These are phyloP conservation scores for Crotalus helleri DNA, from an alignment of 2,113 vertebrate species.

Conservation along the genomic window DNA sequence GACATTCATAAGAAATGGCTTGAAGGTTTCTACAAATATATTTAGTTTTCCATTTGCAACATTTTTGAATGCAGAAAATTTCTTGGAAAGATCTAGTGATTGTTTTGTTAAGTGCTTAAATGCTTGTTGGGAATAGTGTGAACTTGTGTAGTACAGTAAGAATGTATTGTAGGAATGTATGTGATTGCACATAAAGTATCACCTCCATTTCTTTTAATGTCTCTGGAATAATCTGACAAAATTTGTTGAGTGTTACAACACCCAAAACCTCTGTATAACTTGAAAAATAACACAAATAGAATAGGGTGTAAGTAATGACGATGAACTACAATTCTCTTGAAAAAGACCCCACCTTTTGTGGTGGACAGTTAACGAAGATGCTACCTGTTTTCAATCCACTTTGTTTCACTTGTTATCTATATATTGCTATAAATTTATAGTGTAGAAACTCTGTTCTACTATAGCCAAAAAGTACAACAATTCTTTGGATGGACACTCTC, in stretches of 20 bases:
- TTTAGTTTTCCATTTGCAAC: slow-evolving; percentile 64
- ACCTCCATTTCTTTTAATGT: slow-evolving; percentile 66
- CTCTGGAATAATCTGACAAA: slow-evolving; percentile 60
- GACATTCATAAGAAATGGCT: slow-evolving; percentile 51
- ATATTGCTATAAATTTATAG: slow-evolving; percentile 30
- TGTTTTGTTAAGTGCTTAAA: slow-evolving; percentile 55
- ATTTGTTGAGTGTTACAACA: slow-evolving; percentile 49
- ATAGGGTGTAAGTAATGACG: slow-evolving; percentile 38
- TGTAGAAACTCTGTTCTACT: slow-evolving; percentile 26
- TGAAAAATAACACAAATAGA: slow-evolving; percentile 42
- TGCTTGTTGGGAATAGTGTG: slow-evolving; percentile 12
- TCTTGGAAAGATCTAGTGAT: slow-evolving; percentile 59
- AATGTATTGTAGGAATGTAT: background rate
- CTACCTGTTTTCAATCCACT: slow-evolving; percentile 48
- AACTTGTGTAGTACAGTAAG: background rate
- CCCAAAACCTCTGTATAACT: slow-evolving; percentile 45
- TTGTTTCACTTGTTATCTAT: background rate
- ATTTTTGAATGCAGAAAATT: slow-evolving; percentile 67
- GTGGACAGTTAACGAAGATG: slow-evolving; percentile 21
- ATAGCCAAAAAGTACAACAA: slow-evolving; percentile 36
- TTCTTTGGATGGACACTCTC: slow-evolving; percentile 31
- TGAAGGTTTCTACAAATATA: background rate
- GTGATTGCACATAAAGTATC: slow-evolving; percentile 41
- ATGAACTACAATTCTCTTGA: slow-evolving; percentile 33
- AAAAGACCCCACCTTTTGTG: slow-evolving; percentile 19